phyloP scores from a whole-genome alignment of 1,140 invertebrate genomes.

The Drosophila virilis region DNA sequence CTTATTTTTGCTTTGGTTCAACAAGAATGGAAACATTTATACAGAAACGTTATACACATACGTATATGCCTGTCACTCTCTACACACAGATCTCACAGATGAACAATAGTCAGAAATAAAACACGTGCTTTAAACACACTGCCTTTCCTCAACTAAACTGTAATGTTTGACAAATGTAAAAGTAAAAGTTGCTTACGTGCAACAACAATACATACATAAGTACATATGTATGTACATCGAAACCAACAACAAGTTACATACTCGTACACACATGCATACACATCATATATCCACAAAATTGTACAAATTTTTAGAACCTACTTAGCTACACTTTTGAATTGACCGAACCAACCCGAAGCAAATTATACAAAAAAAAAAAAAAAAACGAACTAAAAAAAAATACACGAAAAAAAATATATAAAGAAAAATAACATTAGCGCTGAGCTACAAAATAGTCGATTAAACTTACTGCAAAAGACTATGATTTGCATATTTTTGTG shows the following conservation, averaged over 20 bases:
- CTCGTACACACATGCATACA: conserved; percentile 33
- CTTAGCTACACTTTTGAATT: conserved; percentile 18
- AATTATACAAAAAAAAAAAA: background rate
- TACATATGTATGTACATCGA: conserved; percentile 21
- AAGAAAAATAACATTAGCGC: conserved; percentile 11
- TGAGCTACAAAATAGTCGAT: conserved; percentile 39
- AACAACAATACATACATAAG: conserved; percentile 10
- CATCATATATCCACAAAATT: conserved; percentile 25
- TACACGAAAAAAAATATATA: background rate
- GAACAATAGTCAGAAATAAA: conserved; percentile 7
- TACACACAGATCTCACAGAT: conserved; percentile 4
- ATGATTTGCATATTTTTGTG: conserved; percentile 18
- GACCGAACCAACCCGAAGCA: conserved; percentile 23
- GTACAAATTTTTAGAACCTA: conserved; percentile 34
- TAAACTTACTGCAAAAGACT: conserved; percentile 19
- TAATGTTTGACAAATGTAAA: conserved; percentile 29
- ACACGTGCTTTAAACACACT: conserved; percentile 58
- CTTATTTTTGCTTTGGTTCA: background rate
- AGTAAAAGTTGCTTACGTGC: conserved; percentile 38
- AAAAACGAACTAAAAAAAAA: background rate
- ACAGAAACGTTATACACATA: background rate
- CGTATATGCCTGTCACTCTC: conserved; percentile 20
- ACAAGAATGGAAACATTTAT: background rate
- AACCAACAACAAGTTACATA: conserved; percentile 5
- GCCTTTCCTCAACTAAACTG: conserved; percentile 42